phyloP scores from a whole-genome alignment of 2,797 vertebrate species.

The Synaphobranchus kaupii region DNA sequence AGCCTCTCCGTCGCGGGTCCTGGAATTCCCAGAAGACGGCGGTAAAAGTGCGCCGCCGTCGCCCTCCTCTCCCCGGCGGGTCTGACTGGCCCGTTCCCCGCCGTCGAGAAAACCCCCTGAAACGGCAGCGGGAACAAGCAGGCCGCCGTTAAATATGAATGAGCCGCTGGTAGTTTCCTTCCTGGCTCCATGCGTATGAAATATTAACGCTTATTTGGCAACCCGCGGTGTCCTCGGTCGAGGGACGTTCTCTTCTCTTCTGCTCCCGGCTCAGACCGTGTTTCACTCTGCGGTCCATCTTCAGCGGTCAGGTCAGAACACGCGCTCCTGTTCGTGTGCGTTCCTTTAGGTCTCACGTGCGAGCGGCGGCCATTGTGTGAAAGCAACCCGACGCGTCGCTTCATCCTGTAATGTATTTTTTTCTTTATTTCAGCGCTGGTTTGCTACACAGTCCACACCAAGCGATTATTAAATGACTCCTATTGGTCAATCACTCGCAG shows the following conservation, averaged over 20 bases:
- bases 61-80: neutral
- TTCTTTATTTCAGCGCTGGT: no score
- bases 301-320: no score
- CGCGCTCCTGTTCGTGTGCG: no score
- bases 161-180: neutral
- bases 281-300: no score
- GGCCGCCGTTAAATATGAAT: slow-evolving; percentile 27
- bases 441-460: no score
- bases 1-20: neutral
- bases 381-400: no score
- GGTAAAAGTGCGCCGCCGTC: neutral
- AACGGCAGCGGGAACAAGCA: neutral
- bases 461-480: no score
- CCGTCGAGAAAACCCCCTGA: neutral
- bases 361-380: no score
- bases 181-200: slow-evolving; percentile 6
- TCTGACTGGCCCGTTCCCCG: neutral
- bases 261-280: neutral
- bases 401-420: no score
- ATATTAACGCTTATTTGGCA: slow-evolving; percentile 9
- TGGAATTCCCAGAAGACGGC: neutral
- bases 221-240: no score
- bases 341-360: no score
- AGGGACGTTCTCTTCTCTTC: neutral
- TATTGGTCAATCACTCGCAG: no score